phyloP scores from a whole-genome alignment of 37 sponge, comb jelly and placozoan genomes.

The Oscarella lobularis region DNA sequence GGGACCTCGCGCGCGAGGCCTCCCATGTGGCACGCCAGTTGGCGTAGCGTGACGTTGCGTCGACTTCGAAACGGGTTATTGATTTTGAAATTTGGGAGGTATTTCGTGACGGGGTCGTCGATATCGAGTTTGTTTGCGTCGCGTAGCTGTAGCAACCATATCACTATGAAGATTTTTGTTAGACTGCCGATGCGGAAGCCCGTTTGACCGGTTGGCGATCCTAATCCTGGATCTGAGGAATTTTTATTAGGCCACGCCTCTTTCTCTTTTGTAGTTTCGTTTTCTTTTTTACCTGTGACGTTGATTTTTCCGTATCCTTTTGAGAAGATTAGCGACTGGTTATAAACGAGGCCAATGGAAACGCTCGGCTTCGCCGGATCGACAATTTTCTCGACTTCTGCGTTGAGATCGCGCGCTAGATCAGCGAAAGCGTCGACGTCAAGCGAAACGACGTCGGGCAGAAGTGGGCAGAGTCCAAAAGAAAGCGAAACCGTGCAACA shows the following conservation, averaged over 20 bases:
- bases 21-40: constrained; percentile 57
- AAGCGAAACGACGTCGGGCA: background rate
- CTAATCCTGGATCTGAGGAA: constrained; percentile 39
- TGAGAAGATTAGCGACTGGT: constrained; percentile 31
- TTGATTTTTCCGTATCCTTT: constrained; percentile 29
- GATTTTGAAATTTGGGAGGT: constrained; percentile 29
- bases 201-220: constrained; percentile 35
- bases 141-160: constrained; percentile 42
- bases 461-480: background rate
- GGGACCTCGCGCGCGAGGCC: constrained; percentile 49
- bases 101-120: constrained; percentile 29
- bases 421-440: background rate
- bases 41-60: constrained; percentile 43
- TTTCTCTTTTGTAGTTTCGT: too few relatives aligned
- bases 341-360: constrained; percentile 41
- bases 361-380: constrained; percentile 2
- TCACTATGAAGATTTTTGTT: constrained; percentile 45
- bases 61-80: constrained; percentile 45
- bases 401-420: background rate
- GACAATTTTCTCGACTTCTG: background rate
- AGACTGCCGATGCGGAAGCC: constrained; percentile 59
- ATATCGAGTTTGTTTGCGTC: constrained; percentile 22
- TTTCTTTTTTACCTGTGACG: background rate
- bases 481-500: too few relatives aligned
- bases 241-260: background rate